phyloP scores from a whole-genome alignment of 2,797 vertebrate species.

The Melanitta fusca region DNA sequence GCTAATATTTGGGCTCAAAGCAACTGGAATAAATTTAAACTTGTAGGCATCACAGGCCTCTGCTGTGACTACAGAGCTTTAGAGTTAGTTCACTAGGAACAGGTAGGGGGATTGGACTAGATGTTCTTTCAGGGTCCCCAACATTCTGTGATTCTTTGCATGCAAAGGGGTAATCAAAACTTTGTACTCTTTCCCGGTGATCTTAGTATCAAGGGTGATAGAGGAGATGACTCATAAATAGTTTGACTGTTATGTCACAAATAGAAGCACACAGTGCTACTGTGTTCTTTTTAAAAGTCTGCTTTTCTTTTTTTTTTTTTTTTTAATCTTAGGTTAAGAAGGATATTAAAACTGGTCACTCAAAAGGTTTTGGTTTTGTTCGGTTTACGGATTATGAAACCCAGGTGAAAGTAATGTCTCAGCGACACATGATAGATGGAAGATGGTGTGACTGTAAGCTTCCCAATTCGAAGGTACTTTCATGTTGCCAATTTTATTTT shows the following conservation, averaged over 20 bases:
- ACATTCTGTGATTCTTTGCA: no score
- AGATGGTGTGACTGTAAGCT: slow-evolving; percentile 99
- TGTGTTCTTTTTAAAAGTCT: neutral
- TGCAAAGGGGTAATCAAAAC: neutral
- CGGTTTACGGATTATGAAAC: slow-evolving; percentile 98
- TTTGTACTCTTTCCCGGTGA: neutral
- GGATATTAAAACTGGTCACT: slow-evolving; percentile 96
- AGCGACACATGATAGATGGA: slow-evolving; percentile 98
- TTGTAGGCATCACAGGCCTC: neutral
- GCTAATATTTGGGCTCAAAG: neutral
- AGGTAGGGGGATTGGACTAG: neutral
- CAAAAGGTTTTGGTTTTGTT: slow-evolving; percentile 98
- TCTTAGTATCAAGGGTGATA: neutral
- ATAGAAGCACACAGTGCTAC: neutral
- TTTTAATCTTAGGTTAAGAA: slow-evolving; percentile 89
- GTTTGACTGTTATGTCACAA: neutral
- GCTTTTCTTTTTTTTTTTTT: no score
- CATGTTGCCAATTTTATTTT: neutral
- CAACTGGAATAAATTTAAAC: neutral
- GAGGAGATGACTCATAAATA: neutral
- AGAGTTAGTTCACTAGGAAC: neutral
- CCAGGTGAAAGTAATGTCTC: slow-evolving; percentile 96
- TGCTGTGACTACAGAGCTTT: neutral
- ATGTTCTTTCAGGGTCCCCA: no score
- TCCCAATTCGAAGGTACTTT: slow-evolving; percentile 95